phyloP scores from a whole-genome alignment of 2,888 invertebrate species.

The Ophion ellenae region DNA sequence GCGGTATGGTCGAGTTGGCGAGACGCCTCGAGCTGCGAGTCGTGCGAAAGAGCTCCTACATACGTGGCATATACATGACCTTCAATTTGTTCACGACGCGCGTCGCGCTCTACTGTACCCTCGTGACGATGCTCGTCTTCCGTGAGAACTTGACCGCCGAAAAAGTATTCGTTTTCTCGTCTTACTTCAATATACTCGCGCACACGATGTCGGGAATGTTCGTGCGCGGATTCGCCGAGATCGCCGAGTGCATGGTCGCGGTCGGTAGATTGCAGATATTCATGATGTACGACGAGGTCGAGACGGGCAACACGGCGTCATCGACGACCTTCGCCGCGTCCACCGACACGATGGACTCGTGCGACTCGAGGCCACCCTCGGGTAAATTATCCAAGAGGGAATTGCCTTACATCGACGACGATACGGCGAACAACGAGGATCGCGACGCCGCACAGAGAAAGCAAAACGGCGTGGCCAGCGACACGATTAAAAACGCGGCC shows the following conservation, averaged over 20 bases:
- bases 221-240: conserved; percentile 85
- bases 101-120: conserved; percentile 90
- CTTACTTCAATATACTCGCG: conserved; percentile 85
- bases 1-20: conserved; percentile 86
- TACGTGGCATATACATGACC: conserved; percentile 89
- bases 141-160: conserved; percentile 89
- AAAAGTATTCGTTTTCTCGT: conserved; percentile 86
- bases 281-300: conserved; percentile 82
- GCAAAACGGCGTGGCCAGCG: conserved; percentile 79
- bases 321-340: conserved; percentile 60
- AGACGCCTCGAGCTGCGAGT: conserved; percentile 85
- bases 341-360: conserved; percentile 71
- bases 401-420: conserved; percentile 79
- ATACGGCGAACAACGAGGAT: conserved; percentile 70
- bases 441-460: conserved; percentile 74
- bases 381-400: conserved; percentile 72
- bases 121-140: conserved; percentile 88
- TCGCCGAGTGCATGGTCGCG: conserved; percentile 85
- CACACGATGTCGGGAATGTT: conserved; percentile 87
- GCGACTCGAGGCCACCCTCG: conserved; percentile 68
- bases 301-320: conserved; percentile 53
- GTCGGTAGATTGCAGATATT: conserved; percentile 83
- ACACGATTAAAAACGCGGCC: conserved; percentile 72
- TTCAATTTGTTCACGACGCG: conserved; percentile 93
- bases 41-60: conserved; percentile 87